Evolutionary conservation across 2,888 invertebrate genomes (phyloP).

Genomic region (Imbricaverruca yamaguchii): DNA sequence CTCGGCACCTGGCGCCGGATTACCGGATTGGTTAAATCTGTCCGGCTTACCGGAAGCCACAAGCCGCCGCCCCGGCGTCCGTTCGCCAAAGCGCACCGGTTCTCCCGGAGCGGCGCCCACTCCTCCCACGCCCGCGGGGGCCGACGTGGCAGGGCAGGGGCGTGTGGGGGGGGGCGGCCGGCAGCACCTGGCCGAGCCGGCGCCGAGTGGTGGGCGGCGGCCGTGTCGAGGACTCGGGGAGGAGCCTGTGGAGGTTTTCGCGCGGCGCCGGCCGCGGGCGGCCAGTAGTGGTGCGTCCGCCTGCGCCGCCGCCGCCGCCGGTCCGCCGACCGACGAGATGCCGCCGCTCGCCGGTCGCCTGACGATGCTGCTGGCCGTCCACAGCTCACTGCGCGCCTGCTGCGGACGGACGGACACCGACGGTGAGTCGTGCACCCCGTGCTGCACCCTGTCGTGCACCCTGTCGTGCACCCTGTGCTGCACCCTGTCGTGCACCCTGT

Average conservation of each 20-base stretch:
- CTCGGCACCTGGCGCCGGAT: no score
- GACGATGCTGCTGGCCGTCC: constrained; percentile 1
- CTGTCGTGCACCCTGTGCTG: no score
- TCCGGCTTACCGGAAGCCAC: not conserved
- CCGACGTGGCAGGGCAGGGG: no score
- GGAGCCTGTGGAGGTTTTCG: not conserved
- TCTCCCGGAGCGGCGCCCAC: not conserved
- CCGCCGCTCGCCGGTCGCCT: not conserved
- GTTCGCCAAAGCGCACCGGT: no score
- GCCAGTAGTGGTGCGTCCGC: not conserved
- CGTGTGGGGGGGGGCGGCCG: no score
- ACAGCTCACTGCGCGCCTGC: not conserved
- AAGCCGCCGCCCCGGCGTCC: no score
- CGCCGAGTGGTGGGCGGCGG: no score
- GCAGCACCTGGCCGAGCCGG: no score
- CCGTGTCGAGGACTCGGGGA: not conserved
- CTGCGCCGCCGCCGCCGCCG: not conserved
- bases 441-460: no score
- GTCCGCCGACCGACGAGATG: not conserved
- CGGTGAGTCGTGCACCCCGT: not conserved
- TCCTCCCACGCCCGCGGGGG: no score
- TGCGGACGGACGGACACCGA: not conserved
- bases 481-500: no score
- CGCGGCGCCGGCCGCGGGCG: not conserved
- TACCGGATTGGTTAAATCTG: no score